Base-by-base conservation (phyloP, 2,113 vertebrate species). In the Camarhynchus parvulus region DNA sequence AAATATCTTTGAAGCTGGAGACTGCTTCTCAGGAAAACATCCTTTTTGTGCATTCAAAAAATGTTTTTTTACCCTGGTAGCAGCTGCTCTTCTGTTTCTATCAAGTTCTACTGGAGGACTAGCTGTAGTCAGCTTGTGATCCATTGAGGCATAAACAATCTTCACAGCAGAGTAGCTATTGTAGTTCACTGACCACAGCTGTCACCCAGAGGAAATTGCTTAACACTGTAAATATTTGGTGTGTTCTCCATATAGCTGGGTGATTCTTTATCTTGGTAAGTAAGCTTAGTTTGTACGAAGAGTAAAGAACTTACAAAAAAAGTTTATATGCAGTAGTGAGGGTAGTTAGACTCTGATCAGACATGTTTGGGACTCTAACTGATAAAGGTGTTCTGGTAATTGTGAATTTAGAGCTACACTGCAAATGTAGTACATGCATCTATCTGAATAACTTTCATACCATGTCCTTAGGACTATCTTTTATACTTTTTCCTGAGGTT, bases 221-320 rank as follows among this genome's bases (percentile, higher is more conserved):
- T 92, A 95, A 94, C 67, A 68, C 19, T 90, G 89, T 94, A 94
- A 94, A 91, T 90, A 83, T 88, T 94, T 97, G 87, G 49, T 86
- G 42, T 66, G 22, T 27, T 87, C 33, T 88, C 55, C 63, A 24
- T 70, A 50, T 37, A 96, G 42, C 59, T 62, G 56, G 58, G 12
- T 70, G 47, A 87, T 52, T 92, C 28, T 31, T 90, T 69, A 46
- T 50, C 85, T 88, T 62, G 35, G 30, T 81, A 47, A 41, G 21
- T 74, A 56, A 61, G 10, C 24, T 78, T 73, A 44, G 24, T 70
- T 91, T 75, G 13, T 70, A 53, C 8, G 4, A 49, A 50, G 35
- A 80, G 20, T 73, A 64, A 87, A 72, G 8, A n/a, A 53, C 10
- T 52, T 78, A 4, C 2, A 31, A n/a, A 52, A 35, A n/a, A 31